Conservation (phyloP, 2,888 invertebrate genomes). For the Eristalis pertinax region DNA sequence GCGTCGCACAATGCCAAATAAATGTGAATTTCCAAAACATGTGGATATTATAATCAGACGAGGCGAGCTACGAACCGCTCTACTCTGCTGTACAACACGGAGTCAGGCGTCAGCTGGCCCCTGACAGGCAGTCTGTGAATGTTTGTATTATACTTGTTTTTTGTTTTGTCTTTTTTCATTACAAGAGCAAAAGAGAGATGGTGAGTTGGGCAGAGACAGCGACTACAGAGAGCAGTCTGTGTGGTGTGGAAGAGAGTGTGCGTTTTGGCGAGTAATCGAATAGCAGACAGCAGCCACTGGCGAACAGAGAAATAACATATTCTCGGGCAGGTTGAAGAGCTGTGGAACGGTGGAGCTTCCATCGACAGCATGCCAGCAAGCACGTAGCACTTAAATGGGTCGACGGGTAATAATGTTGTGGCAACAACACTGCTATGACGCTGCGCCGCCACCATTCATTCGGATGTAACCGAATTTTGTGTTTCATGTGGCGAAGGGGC, state of each 20-base stretch:
- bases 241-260: constrained; percentile 1
- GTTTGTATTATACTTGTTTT: constrained; percentile 9
- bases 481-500: background rate
- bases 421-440: background rate
- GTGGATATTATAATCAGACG: constrained; percentile 66
- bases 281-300: background rate
- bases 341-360: constrained; percentile 62
- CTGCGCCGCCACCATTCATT: background rate
- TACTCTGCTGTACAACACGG: background rate
- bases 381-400: constrained; percentile 73
- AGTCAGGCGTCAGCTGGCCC: constrained; percentile 9
- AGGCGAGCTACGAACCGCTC: background rate
- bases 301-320: constrained; percentile 37
- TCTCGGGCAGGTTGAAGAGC: constrained; percentile 29
- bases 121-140: background rate
- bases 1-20: constrained; percentile 59
- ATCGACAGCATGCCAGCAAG: constrained; percentile 70
- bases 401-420: constrained; percentile 43
- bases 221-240: background rate
- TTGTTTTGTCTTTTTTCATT: background rate
- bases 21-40: constrained; percentile 52
- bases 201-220: constrained; percentile 6
- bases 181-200: background rate
- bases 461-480: constrained; percentile 6
- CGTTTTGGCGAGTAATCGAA: constrained; percentile 26